A percentile compares a stretch with the other conserved stretches of the same genome.
These are phyloP conservation scores for Mesaphorura yosii DNA, from an alignment of 1,140 invertebrate genomes.

Conservation along the genomic window DNA sequence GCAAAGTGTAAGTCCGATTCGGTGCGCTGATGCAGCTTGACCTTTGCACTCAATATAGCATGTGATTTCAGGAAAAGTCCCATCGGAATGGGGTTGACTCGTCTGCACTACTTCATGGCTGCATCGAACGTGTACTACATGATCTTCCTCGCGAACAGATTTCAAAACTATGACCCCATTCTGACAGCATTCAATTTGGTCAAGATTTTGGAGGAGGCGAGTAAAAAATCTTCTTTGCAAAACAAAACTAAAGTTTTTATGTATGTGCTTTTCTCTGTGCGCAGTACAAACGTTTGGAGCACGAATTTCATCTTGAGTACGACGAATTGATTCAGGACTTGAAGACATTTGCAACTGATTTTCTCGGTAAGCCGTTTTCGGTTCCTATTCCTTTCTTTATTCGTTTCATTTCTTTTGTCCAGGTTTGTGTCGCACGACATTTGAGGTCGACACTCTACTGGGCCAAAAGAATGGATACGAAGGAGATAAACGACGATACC, in stretches of 20 bases:
- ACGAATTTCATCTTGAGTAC: slow-evolving; percentile 31
- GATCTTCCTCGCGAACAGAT: slow-evolving; percentile 43
- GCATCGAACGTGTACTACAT: slow-evolving; percentile 54
- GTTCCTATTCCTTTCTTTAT: slow-evolving; percentile 8
- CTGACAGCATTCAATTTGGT: slow-evolving; percentile 49
- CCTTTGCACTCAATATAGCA: too few relatives aligned
- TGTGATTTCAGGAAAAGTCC: neutral
- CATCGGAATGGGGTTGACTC: slow-evolving; percentile 36
- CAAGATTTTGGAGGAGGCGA: slow-evolving; percentile 43
- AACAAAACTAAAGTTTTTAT: too few relatives aligned
- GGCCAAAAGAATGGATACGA: slow-evolving; percentile 38
- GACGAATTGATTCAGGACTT: slow-evolving; percentile 4
- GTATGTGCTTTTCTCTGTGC: slow-evolving; percentile 38
- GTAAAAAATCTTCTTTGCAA: too few relatives aligned
- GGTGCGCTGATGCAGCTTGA: too few relatives aligned
- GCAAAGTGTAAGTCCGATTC: neutral
- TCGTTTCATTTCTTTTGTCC: slow-evolving; percentile 9
- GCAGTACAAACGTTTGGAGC: slow-evolving; percentile 43
- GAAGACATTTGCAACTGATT: slow-evolving; percentile 48
- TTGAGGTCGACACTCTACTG: slow-evolving; percentile 56
- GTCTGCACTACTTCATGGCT: slow-evolving; percentile 47
- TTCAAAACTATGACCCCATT: slow-evolving; percentile 45
- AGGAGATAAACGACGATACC: slow-evolving; percentile 38
- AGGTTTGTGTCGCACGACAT: slow-evolving; percentile 48
- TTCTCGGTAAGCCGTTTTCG: slow-evolving; percentile 41